Percentiles rank a stretch among this genome's conserved stretches.
These are phyloP conservation scores for Drosophila cardini DNA, from an alignment of 1,140 invertebrate genomes.

Conservation along the genomic window DNA sequence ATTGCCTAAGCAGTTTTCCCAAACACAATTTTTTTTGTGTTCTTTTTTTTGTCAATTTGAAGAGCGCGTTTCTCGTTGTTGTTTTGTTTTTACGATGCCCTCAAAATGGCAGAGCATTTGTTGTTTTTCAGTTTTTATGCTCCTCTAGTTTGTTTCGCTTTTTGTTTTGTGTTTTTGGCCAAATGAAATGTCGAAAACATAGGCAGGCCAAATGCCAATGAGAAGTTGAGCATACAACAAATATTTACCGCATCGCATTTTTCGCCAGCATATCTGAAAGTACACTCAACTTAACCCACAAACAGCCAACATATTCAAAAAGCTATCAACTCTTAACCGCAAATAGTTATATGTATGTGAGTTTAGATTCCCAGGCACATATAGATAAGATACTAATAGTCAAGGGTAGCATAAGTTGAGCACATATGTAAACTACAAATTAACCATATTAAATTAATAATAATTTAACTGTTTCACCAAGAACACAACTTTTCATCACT, in stretches of 20 bases:
- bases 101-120: conserved; percentile 30
- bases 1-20: conserved; percentile 79
- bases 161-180: conserved; percentile 27
- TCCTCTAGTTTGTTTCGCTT: conserved; percentile 19
- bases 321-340: conserved; percentile 70
- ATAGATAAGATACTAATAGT: conserved; percentile 11
- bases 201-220: conserved; percentile 13
- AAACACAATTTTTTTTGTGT: conserved; percentile 2
- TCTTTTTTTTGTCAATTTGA: conserved; percentile 30
- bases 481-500: conserved; percentile 14
- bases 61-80: conserved; percentile 33
- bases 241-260: conserved; percentile 43
- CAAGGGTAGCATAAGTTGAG: background rate
- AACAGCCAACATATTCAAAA: conserved; percentile 47
- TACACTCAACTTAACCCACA: conserved; percentile 48
- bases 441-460: conserved; percentile 19
- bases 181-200: conserved; percentile 46
- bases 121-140: conserved; percentile 20
- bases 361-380: background rate
- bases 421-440: conserved; percentile 10
- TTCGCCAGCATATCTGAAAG: conserved; percentile 32
- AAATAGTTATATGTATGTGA: conserved; percentile 44
- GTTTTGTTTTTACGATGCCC: conserved; percentile 50
- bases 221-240: conserved; percentile 33
- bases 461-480: conserved; percentile 1